phyloP scores from a whole-genome alignment of 2,113 vertebrate genomes.

The Zosterops lateralis region DNA sequence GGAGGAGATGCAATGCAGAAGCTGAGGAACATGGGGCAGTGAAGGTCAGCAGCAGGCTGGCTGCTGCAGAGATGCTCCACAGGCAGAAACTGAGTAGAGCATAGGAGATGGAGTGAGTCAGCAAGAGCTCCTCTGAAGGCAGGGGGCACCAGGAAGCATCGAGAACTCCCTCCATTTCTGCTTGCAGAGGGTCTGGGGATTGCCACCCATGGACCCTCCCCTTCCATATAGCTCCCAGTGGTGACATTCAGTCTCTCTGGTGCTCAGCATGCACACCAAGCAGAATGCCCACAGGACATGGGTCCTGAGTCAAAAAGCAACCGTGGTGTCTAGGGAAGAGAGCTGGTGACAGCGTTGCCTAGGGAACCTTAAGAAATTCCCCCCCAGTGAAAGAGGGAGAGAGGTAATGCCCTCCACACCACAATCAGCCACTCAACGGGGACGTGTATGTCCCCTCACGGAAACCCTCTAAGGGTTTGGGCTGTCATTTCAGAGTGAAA shows the following conservation, averaged over 20 bases:
- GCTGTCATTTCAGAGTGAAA: not conserved
- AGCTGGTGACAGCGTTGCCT: not conserved
- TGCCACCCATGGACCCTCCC: accelerated
- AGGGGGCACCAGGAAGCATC: accelerated
- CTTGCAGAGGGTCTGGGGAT: not conserved
- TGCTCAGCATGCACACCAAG: not conserved
- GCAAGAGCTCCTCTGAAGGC: not conserved
- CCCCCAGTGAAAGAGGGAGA: accelerated
- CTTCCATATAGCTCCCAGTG: not conserved
- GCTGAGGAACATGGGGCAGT: not conserved
- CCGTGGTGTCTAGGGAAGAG: not conserved
- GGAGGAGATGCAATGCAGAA: not conserved
- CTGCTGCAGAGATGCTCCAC: not conserved
- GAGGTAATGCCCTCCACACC: accelerated
- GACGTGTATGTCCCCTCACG: accelerated
- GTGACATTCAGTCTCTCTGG: accelerated
- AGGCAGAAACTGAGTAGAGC: accelerated
- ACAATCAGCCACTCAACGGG: not conserved
- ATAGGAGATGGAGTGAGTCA: accelerated
- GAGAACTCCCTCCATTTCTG: not conserved
- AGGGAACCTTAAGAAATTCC: not conserved
- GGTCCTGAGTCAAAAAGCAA: not conserved
- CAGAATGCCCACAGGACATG: accelerated
- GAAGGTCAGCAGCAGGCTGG: not conserved
- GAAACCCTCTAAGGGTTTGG: not conserved